Percentiles rank a stretch among this genome's conserved stretches.
Conservation (phyloP, 2,888 invertebrate genomes). For the Keiferia lycopersicella region DNA sequence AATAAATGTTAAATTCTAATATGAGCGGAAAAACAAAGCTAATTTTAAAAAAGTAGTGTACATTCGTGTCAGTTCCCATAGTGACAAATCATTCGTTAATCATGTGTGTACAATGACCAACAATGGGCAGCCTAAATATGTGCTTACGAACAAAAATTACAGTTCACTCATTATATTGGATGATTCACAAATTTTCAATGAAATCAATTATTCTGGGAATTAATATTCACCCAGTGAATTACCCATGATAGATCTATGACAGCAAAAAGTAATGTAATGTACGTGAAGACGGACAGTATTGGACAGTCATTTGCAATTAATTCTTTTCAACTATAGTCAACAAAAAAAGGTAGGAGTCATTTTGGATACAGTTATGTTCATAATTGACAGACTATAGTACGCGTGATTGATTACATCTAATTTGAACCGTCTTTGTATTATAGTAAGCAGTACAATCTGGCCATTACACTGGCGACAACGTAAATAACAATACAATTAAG, state of each 20-base stretch:
- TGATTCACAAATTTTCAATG: constrained; percentile 35
- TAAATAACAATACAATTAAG: too few species aligned
- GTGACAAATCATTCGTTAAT: constrained; percentile 8
- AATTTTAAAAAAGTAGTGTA: not conserved
- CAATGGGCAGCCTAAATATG: not conserved
- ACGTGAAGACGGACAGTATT: constrained; percentile 7
- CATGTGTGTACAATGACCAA: constrained; percentile 5
- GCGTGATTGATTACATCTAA: constrained; percentile 9
- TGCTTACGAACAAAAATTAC: not conserved
- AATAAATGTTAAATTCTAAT: not conserved
- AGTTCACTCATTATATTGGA: constrained; percentile 35
- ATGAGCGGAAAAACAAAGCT: not conserved
- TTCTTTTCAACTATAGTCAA: constrained; percentile 8
- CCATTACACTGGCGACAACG: not conserved
- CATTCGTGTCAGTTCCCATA: not conserved
- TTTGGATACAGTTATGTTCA: constrained; percentile 1
- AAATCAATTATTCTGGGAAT: constrained; percentile 29
- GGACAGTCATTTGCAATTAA: constrained; percentile 8
- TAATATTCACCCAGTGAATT: constrained; percentile 21
- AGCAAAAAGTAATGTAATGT: constrained; percentile 21
- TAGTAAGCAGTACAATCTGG: not conserved
- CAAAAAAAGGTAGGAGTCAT: not conserved
- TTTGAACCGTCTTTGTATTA: constrained; percentile 5
- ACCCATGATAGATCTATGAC: constrained; percentile 11
- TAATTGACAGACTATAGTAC: constrained; percentile 3